A percentile compares a stretch with the other conserved stretches of the same genome.
These are phyloP conservation scores for Meandrina meandrites DNA, from an alignment of 92 coral and sea anemone species.

Conservation along the genomic window DNA sequence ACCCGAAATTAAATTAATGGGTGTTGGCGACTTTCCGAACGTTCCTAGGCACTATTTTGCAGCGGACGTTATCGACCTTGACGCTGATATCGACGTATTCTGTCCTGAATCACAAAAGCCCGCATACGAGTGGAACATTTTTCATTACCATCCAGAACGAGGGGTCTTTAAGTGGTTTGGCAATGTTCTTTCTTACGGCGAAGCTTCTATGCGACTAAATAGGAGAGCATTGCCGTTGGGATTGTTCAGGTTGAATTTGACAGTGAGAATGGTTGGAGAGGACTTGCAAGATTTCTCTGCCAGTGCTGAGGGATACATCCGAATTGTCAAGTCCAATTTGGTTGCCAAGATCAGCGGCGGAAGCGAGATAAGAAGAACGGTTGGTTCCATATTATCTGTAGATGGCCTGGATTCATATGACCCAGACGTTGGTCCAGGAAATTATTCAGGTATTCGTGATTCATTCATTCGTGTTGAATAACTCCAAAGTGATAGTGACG, in stretches of 20 bases:
- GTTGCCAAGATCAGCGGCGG: slow-evolving; percentile 65
- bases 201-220: slow-evolving; percentile 28
- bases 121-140: slow-evolving; percentile 58
- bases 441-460: slow-evolving; percentile 49
- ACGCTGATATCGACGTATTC: slow-evolving; percentile 46
- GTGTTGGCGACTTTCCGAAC: slow-evolving; percentile 23
- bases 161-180: slow-evolving; percentile 5
- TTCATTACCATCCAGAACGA: slow-evolving; percentile 1
- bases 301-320: slow-evolving; percentile 54
- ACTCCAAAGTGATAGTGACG: too few species aligned
- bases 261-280: slow-evolving; percentile 51
- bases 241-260: slow-evolving; percentile 42
- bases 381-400: slow-evolving; percentile 45
- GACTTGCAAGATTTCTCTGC: slow-evolving; percentile 48
- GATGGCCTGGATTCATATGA: slow-evolving; percentile 61
- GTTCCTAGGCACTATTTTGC: slow-evolving; percentile 30
- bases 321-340: slow-evolving; percentile 46
- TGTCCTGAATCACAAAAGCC: slow-evolving; percentile 72
- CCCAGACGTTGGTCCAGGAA: slow-evolving; percentile 63
- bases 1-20: slow-evolving; percentile 53
- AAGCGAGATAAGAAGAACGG: slow-evolving; percentile 54
- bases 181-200: neutral
- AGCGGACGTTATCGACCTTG: slow-evolving; percentile 39
- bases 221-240: slow-evolving; percentile 58
- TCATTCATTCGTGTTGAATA: too few species aligned